Evolutionary conservation across 2,797 vertebrate species (phyloP).

Genomic region (Lacerta bilineata): DNA sequence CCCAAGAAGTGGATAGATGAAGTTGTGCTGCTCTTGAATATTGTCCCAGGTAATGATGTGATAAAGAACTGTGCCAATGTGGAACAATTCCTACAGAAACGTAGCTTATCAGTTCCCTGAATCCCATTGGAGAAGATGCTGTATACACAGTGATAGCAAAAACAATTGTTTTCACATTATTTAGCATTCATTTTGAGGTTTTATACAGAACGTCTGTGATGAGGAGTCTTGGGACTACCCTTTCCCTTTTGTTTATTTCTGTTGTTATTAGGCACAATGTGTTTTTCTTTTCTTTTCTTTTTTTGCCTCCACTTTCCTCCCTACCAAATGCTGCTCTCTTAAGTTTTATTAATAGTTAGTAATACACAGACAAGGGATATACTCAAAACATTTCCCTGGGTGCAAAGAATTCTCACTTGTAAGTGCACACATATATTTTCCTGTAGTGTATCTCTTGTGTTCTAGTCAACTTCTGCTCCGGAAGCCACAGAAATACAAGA

Average conservation of each 20-base stretch:
- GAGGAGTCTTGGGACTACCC: neutral
- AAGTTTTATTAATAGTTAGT: constrained; percentile 29
- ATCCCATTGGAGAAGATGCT: constrained; percentile 39
- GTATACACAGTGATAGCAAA: constrained; percentile 38
- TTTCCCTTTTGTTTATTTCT: constrained; percentile 33
- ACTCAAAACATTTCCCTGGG: neutral
- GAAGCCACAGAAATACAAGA: neutral
- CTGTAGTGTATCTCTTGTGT: neutral
- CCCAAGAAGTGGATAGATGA: constrained; percentile 26
- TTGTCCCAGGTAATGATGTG: constrained; percentile 32
- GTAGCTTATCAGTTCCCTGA: constrained; percentile 50
- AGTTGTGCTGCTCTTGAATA: constrained; percentile 40
- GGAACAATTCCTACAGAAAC: constrained; percentile 38
- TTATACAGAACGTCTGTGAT: constrained; percentile 9
- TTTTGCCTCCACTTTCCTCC: constrained; percentile 4
- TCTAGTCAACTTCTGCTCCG: constrained; percentile 1
- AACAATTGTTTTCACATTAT: neutral
- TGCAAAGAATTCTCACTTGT: neutral
- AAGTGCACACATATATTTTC: neutral
- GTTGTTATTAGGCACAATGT: constrained; percentile 24
- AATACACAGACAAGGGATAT: constrained; percentile 34
- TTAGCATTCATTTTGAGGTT: constrained; percentile 41
- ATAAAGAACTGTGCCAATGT: neutral
- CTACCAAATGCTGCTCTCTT: constrained; percentile 2
- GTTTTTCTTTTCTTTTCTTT: constrained; percentile 31